Evolutionary conservation across 2,113 vertebrate species (phyloP).

Genomic region (Myxocyprinus asiaticus): DNA sequence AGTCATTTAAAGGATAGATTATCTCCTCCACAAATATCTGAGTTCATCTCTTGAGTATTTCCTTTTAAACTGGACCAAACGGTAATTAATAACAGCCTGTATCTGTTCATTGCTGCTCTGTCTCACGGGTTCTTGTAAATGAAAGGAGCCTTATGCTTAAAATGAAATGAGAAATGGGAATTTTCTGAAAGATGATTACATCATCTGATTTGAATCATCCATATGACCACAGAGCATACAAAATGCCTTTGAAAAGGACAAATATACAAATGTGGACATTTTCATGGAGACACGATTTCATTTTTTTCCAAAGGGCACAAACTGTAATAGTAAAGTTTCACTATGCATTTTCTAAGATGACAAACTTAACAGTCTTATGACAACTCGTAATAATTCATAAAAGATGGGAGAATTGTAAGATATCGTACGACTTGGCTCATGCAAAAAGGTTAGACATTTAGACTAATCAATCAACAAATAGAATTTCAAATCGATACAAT

Average conservation of each 20-base stretch:
- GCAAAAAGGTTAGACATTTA: too few species aligned
- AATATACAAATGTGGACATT: too few species aligned
- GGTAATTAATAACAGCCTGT: conserved; percentile 10
- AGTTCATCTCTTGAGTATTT: conserved; percentile 28
- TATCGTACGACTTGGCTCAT: too few species aligned
- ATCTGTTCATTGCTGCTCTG: conserved; percentile 29
- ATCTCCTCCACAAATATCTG: conserved; percentile 11
- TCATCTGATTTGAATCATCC: conserved; percentile 23
- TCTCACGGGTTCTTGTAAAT: conserved; percentile 17
- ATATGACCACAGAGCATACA: not conserved
- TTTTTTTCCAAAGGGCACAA: not conserved
- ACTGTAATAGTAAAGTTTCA: not conserved
- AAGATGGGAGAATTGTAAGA: too few species aligned
- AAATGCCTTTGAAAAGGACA: not conserved
- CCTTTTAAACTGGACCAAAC: not conserved
- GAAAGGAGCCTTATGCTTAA: conserved; percentile 6
- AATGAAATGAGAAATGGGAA: not conserved
- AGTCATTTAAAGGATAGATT: not conserved
- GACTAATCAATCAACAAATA: too few species aligned
- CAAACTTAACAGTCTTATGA: too few species aligned
- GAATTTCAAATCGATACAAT: too few species aligned
- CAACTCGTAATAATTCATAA: too few species aligned
- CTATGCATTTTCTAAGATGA: not conserved
- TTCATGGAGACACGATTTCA: not conserved
- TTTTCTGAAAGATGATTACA: conserved; percentile 3